Percentiles rank a stretch among this genome's conserved stretches.
Conservation (phyloP, 2,113 vertebrate species). For the Lepus americanus region DNA sequence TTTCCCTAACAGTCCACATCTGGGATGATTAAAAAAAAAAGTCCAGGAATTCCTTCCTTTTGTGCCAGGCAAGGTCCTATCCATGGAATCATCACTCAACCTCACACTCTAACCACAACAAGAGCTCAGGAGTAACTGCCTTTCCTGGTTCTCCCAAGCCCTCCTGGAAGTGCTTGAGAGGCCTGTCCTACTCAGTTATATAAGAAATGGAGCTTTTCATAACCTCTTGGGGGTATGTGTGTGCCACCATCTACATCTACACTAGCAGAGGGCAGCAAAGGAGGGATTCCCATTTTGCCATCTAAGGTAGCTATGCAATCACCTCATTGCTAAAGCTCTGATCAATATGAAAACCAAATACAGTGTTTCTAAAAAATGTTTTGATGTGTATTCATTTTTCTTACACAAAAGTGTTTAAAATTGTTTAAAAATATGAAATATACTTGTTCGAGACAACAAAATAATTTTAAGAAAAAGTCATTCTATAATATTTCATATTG, state of each 20-base stretch:
- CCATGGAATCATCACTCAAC: too few species aligned
- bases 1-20: too few species aligned
- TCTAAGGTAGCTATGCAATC: background rate
- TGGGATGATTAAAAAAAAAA: too few species aligned
- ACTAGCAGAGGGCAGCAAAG: rapidly evolving
- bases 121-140: background rate
- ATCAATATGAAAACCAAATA: constrained; percentile 59
- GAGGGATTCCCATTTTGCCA: background rate
- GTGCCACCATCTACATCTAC: rapidly evolving
- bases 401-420: constrained; percentile 66
- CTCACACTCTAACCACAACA: background rate
- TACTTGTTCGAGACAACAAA: constrained; percentile 42
- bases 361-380: constrained; percentile 1
- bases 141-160: background rate
- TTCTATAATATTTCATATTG: constrained; percentile 74
- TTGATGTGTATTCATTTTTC: constrained; percentile 55
- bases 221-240: background rate
- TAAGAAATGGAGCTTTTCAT: background rate
- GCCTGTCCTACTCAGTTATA: background rate
- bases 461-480: constrained; percentile 48
- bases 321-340: constrained; percentile 4
- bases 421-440: constrained; percentile 45
- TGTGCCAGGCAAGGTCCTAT: too few species aligned
- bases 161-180: background rate
- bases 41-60: too few species aligned